phyloP scores from a whole-genome alignment of 2,888 invertebrate species.

The Ormia ochracea region DNA sequence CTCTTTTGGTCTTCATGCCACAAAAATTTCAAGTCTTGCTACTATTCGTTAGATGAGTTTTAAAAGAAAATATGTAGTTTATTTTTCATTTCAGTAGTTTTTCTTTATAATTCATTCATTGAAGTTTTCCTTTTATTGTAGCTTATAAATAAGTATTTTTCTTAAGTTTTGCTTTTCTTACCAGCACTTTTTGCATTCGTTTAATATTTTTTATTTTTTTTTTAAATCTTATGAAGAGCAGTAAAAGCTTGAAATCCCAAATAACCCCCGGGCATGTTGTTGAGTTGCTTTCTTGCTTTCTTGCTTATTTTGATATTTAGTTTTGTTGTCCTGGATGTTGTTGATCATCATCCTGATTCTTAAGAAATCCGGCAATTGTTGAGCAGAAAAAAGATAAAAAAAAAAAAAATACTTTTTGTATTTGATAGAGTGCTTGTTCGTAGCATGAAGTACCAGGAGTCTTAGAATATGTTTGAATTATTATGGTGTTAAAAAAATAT shows the following conservation, averaged over 20 bases:
- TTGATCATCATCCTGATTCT: slow-evolving; percentile 32
- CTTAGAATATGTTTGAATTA: slow-evolving; percentile 45
- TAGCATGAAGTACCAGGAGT: neutral
- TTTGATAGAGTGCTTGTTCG: no score
- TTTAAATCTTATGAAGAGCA: slow-evolving; percentile 50
- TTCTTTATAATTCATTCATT: slow-evolving; percentile 35
- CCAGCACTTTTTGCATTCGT: neutral
- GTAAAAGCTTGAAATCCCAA: slow-evolving; percentile 53
- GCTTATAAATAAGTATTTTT: slow-evolving; percentile 11
- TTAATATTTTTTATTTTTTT: neutral
- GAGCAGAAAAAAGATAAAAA: slow-evolving; percentile 28
- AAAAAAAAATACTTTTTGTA: slow-evolving; percentile 17
- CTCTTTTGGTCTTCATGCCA: neutral
- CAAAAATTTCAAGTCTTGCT: slow-evolving; percentile 7
- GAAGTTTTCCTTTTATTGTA: slow-evolving; percentile 26
- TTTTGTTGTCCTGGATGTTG: slow-evolving; percentile 13
- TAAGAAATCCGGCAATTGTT: slow-evolving; percentile 56
- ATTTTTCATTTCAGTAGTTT: slow-evolving; percentile 16
- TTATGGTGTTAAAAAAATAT: slow-evolving; percentile 49
- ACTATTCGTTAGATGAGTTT: slow-evolving; percentile 10
- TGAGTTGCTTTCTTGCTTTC: slow-evolving; percentile 45
- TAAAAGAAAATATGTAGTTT: slow-evolving; percentile 13
- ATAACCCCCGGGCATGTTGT: slow-evolving; percentile 49
- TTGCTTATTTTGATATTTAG: slow-evolving; percentile 16
- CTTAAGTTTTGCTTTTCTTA: neutral